Evolutionary conservation across 2,797 vertebrate genomes (phyloP), one percentile per base, ranked within the genome.

Genomic region (Brachyrhaphis roseni): DNA sequence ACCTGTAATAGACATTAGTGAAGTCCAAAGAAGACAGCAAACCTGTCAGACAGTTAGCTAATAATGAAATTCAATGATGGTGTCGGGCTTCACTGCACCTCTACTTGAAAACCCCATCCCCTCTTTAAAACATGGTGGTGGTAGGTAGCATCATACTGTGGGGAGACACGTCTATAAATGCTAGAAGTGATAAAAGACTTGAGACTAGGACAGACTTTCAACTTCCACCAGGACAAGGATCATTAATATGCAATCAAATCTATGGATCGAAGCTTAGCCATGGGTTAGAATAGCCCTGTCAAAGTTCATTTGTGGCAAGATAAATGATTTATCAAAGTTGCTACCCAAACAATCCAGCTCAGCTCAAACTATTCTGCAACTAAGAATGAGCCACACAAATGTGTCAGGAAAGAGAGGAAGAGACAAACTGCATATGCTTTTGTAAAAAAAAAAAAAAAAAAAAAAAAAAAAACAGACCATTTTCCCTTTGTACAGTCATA

Each of bases 401-500:
- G 47, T 18, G 47, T 49, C 47, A 49, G 16, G 18, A 49, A 43
- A 70, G 4, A 43, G 1, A 43, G 23, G 8, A 43, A 12, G 39
- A 43, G 39, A 70, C 31, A 64, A n/a, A 45, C 26, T 13, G 39
- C 5, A 70, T 12, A 43, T 64, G 2, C 10, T 11, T 39, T 66
- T 39, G 1, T 20, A 20, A 66, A 23, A 66, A 39, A 41, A 5
- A n/a, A n/a, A n/a, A 3, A 12, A 70, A 13, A 1, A 26, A 43
- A 3, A n/a, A n/a, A n/a, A n/a, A 12, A 70, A 13, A 1, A 26
- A 43, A 3, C 10, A 41, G 0, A 12, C 2, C 4, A 3, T 28
- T 45, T 26, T 7, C n/a, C 12, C 13, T 45, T 6, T 45, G 12
- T 28, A 45, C 39, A 71, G 68, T 43, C 4, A n/a, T 13, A 5